A percentile compares a stretch with the other conserved stretches of the same genome.
Conservation (phyloP, 1,140 invertebrate species). For the Batillaria attramentaria region DNA sequence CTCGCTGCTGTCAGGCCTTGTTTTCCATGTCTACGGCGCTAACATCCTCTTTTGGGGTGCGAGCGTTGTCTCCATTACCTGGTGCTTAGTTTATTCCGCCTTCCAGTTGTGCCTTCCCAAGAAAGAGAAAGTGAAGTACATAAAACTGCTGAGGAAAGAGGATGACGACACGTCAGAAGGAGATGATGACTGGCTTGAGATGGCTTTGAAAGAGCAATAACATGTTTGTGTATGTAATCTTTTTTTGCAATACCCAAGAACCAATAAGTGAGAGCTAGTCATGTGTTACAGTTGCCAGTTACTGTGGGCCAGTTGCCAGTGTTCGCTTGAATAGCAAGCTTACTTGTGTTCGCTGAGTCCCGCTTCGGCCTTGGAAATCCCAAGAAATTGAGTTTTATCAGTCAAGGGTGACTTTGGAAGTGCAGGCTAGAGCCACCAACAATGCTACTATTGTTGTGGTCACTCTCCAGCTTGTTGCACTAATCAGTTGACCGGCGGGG, state of each 20-base stretch:
- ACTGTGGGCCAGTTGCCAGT: background rate
- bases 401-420: background rate
- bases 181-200: slow-evolving; percentile 66
- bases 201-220: slow-evolving; percentile 62
- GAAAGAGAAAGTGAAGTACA: slow-evolving; percentile 59
- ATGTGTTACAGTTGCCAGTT: background rate
- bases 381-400: background rate
- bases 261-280: background rate
- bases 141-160: slow-evolving; percentile 57
- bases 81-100: slow-evolving; percentile 59
- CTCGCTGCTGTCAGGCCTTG: slow-evolving; percentile 57
- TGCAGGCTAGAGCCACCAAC: too few relatives aligned
- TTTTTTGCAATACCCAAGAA: background rate
- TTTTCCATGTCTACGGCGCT: slow-evolving; percentile 57
- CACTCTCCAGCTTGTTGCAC: too few relatives aligned
- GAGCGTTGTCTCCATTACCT: slow-evolving; percentile 50
- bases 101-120: slow-evolving; percentile 57
- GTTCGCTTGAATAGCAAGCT: too few relatives aligned
- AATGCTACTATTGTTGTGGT: too few relatives aligned
- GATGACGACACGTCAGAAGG: slow-evolving; percentile 56
- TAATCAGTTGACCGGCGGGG: too few relatives aligned
- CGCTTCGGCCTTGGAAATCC: background rate
- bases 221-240: background rate
- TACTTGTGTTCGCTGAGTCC: too few relatives aligned
- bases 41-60: slow-evolving; percentile 56